These are phyloP conservation scores for Litocranius walleri DNA, from an alignment of 2,113 vertebrate species.

Conservation along the genomic window DNA sequence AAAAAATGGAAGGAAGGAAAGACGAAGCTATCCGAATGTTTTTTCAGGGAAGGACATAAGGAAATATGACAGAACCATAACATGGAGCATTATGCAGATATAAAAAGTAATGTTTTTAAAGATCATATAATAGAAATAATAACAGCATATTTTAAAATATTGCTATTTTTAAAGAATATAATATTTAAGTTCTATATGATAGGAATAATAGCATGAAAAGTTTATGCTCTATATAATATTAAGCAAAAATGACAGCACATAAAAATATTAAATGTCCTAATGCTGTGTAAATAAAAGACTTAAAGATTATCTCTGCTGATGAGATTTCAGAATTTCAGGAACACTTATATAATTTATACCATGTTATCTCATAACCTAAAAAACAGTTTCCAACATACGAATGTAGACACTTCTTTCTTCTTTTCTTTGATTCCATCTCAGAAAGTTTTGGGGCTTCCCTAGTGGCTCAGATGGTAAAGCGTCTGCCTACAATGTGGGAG, in stretches of 20 bases:
- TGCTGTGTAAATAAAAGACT: neutral
- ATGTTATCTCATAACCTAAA: neutral
- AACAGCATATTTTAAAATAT: neutral
- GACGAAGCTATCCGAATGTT: neutral
- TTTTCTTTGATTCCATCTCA: neutral
- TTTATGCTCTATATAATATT: neutral
- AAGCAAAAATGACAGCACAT: neutral
- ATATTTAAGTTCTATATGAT: neutral
- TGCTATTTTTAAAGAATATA: neutral
- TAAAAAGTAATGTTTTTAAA: neutral
- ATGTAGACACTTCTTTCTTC: neutral
- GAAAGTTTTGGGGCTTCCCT: neutral
- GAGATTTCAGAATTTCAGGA: neutral
- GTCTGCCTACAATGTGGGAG: too few relatives aligned
- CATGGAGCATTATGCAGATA: neutral
- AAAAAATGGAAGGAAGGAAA: neutral
- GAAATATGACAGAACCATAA: neutral
- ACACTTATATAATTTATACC: neutral
- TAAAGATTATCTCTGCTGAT: neutral
- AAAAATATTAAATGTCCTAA: constrained; percentile 11
- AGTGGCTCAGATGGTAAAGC: too few relatives aligned
- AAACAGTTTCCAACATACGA: neutral
- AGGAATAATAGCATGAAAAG: neutral
- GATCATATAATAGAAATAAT: neutral
- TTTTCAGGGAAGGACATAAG: neutral